phyloP scores from a whole-genome alignment of 1,140 invertebrate species.

The Atta cephalotes region DNA sequence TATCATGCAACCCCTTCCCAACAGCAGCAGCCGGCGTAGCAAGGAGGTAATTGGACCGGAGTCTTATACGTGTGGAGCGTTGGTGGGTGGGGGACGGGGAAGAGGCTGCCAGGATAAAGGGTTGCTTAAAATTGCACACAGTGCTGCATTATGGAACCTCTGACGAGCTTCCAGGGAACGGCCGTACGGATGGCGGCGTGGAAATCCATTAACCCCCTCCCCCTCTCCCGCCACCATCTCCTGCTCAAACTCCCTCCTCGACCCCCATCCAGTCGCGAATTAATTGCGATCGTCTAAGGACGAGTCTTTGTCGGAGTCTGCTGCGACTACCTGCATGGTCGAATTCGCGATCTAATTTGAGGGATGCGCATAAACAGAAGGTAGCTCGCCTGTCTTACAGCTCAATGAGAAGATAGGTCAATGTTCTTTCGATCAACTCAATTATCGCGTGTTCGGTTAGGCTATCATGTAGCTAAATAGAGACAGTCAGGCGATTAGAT shows the following conservation, averaged over 20 bases:
- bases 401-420: conserved; percentile 18
- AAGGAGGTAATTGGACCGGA: conserved; percentile 86
- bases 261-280: conserved; percentile 81
- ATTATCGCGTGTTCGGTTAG: conserved; percentile 32
- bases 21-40: conserved; percentile 83
- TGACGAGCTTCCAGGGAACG: conserved; percentile 83
- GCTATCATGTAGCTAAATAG: background rate
- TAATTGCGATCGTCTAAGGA: conserved; percentile 84
- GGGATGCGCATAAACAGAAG: conserved; percentile 55
- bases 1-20: conserved; percentile 85
- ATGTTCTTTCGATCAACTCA: conserved; percentile 11
- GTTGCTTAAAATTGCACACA: conserved; percentile 86
- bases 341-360: conserved; percentile 73
- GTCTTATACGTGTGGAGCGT: conserved; percentile 84
- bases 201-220: conserved; percentile 83
- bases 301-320: conserved; percentile 80
- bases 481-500: conserved; percentile 23
- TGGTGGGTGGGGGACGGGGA: conserved; percentile 69
- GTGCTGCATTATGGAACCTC: conserved; percentile 85
- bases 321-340: conserved; percentile 73
- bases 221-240: conserved; percentile 41
- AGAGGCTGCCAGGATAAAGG: conserved; percentile 83
- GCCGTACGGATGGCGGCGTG: conserved; percentile 82
- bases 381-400: conserved; percentile 18
- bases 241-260: conserved; percentile 21